These are phyloP conservation scores for Catonia carolina DNA, from an alignment of 2,888 invertebrate genomes.

Conservation along the genomic window DNA sequence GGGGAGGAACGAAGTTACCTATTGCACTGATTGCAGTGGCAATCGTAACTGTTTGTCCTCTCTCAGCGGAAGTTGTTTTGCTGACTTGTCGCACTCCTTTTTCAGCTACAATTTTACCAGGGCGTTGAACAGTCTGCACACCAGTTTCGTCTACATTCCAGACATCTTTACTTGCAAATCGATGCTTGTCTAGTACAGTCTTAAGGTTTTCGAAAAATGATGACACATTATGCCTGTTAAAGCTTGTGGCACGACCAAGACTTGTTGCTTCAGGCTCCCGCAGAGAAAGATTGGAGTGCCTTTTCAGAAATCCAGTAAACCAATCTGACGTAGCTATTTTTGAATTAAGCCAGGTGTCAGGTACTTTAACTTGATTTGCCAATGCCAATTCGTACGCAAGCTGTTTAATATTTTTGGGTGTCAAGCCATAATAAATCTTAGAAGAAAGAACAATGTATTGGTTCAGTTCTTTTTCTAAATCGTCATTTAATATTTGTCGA, in stretches of 20 bases:
- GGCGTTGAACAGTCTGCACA: slow-evolving; percentile 17
- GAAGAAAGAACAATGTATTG: slow-evolving; percentile 11
- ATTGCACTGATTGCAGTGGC: slow-evolving; percentile 6
- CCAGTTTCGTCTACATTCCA: slow-evolving; percentile 26
- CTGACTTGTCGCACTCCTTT: slow-evolving; percentile 14
- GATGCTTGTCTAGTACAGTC: slow-evolving; percentile 12
- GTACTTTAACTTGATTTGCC: slow-evolving; percentile 14
- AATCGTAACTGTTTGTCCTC: slow-evolving; percentile 8
- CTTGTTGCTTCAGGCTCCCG: slow-evolving; percentile 22
- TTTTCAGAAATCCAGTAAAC: slow-evolving; percentile 14
- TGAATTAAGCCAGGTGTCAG: slow-evolving; percentile 5
- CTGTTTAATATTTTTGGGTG: slow-evolving; percentile 4
- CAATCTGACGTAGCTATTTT: slow-evolving; percentile 8
- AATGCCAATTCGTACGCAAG: slow-evolving; percentile 20
- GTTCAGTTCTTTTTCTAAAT: slow-evolving; percentile 10
- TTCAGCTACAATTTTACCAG: slow-evolving; percentile 15
- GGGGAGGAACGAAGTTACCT: slow-evolving; percentile 17
- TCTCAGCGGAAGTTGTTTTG: slow-evolving; percentile 15
- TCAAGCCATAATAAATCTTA: slow-evolving; percentile 16
- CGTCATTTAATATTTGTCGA: slow-evolving; percentile 9
- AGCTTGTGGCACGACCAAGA: slow-evolving; percentile 17
- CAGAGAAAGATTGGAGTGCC: slow-evolving; percentile 15
- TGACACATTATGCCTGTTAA: slow-evolving; percentile 15
- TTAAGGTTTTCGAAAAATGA: slow-evolving; percentile 18
- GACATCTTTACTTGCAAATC: slow-evolving; percentile 16